phyloP scores from a whole-genome alignment of 2,797 vertebrate species.

The Tragopan temminckii region DNA sequence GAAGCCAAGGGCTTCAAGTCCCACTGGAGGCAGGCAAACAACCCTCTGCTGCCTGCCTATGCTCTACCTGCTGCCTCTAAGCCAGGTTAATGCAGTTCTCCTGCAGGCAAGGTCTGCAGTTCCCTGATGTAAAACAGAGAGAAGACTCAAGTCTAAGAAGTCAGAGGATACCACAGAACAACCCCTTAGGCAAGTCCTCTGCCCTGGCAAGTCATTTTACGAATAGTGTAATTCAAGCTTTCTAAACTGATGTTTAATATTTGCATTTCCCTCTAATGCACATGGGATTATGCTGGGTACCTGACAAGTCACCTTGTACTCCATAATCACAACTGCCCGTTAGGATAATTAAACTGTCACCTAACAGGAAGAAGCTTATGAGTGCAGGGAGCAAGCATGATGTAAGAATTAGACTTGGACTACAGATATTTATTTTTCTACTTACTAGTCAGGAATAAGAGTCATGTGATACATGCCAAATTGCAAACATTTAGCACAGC shows the following conservation, averaged over 20 bases:
- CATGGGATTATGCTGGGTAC: neutral
- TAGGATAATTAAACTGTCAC: constrained; percentile 59
- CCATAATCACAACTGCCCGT: neutral
- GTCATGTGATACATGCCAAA: neutral
- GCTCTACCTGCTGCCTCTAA: neutral
- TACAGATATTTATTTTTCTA: neutral
- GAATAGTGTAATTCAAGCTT: neutral
- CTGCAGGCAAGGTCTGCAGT: neutral
- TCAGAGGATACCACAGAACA: neutral
- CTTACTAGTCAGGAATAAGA: constrained; percentile 12
- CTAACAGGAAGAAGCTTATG: neutral
- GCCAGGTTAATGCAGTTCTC: neutral
- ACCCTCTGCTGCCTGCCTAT: neutral
- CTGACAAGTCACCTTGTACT: constrained; percentile 26
- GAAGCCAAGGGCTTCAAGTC: neutral
- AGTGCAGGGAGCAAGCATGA: neutral
- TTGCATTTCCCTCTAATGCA: constrained; percentile 1
- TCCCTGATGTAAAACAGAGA: fast-evolving
- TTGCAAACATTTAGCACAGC: neutral
- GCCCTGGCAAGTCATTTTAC: neutral
- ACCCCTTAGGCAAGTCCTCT: neutral
- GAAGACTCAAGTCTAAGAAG: neutral
- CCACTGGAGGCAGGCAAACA: neutral
- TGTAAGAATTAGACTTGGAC: neutral
- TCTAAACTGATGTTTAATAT: neutral